Evolutionary conservation across 2,888 invertebrate species (phyloP).

Genomic region (Caenorhabditis uteleia): DNA sequence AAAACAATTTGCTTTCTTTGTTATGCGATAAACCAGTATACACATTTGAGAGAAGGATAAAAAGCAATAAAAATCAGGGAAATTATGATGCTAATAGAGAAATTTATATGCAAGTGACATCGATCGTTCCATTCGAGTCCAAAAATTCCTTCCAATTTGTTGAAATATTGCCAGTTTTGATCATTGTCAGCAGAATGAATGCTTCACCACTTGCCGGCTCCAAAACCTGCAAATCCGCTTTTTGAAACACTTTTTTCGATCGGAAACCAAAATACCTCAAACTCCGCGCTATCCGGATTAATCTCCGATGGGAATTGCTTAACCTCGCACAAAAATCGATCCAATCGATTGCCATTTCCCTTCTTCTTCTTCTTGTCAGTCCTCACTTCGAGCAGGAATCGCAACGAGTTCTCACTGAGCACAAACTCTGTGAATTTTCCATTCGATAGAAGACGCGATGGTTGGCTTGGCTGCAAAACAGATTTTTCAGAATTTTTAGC

Average conservation of each 20-base stretch:
- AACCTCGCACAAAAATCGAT: conserved; percentile 59
- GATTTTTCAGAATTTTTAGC: not conserved
- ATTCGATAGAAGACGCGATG: conserved; percentile 64
- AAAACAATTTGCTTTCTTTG: no score
- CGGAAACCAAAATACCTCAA: conserved; percentile 54
- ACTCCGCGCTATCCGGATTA: conserved; percentile 67
- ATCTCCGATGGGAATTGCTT: conserved; percentile 62
- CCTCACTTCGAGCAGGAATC: conserved; percentile 55
- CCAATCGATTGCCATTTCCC: conserved; percentile 56
- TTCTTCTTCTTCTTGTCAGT: conserved; percentile 64
- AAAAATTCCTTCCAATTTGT: conserved; percentile 68
- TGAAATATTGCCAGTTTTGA: conserved; percentile 62
- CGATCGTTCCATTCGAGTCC: conserved; percentile 62
- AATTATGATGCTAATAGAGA: not conserved
- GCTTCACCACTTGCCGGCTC: conserved; percentile 67
- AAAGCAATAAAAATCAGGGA: not conserved
- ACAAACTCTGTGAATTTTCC: conserved; percentile 62
- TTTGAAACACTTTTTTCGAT: not conserved
- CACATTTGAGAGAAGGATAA: conserved; percentile 18
- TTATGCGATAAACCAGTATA: conserved; percentile 35
- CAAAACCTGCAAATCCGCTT: conserved; percentile 51
- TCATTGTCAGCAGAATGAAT: conserved; percentile 59
- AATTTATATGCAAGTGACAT: conserved; percentile 40
- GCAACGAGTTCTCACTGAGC: conserved; percentile 54
- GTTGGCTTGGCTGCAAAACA: conserved; percentile 57